These are phyloP conservation scores for Myripristis murdjan DNA, from an alignment of 2,797 vertebrate genomes.

Conservation along the genomic window DNA sequence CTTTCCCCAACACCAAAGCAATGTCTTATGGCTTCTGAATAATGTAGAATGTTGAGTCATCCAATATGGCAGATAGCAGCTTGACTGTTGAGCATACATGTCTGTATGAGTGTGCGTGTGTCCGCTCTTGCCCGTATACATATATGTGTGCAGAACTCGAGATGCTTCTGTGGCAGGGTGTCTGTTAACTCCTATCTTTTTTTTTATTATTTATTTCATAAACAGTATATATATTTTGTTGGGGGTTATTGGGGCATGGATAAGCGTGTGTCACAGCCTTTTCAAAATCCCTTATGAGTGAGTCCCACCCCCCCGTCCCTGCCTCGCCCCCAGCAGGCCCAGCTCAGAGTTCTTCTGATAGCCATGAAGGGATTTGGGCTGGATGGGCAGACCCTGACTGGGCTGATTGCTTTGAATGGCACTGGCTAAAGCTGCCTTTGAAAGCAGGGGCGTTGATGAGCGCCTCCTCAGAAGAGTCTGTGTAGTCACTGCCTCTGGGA, in stretches of 20 bases:
- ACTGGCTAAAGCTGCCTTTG: slow-evolving; percentile 84
- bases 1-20: slow-evolving; percentile 42
- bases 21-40: slow-evolving; percentile 58
- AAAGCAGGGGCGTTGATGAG: slow-evolving; percentile 82
- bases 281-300: slow-evolving; percentile 85
- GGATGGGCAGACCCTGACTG: slow-evolving; percentile 86
- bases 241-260: slow-evolving; percentile 83
- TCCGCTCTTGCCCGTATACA: slow-evolving; percentile 44
- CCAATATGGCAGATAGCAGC: slow-evolving; percentile 45
- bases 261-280: slow-evolving; percentile 88
- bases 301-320: slow-evolving; percentile 80
- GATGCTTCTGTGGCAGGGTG: slow-evolving; percentile 60
- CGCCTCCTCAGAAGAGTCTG: slow-evolving; percentile 79
- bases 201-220: slow-evolving; percentile 73
- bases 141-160: slow-evolving; percentile 58
- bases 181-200: slow-evolving; percentile 60
- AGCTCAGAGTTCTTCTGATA: slow-evolving; percentile 85
- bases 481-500: slow-evolving; percentile 86
- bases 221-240: slow-evolving; percentile 81
- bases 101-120: slow-evolving; percentile 33
- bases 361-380: slow-evolving; percentile 88
- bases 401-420: slow-evolving; percentile 87
- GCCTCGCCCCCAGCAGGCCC: slow-evolving; percentile 83
- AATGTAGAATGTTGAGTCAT: slow-evolving; percentile 55
- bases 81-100: slow-evolving; percentile 28